Evolutionary conservation across 2,113 vertebrate genomes (phyloP).

Genomic region (Pangasianodon hypophthalmus): DNA sequence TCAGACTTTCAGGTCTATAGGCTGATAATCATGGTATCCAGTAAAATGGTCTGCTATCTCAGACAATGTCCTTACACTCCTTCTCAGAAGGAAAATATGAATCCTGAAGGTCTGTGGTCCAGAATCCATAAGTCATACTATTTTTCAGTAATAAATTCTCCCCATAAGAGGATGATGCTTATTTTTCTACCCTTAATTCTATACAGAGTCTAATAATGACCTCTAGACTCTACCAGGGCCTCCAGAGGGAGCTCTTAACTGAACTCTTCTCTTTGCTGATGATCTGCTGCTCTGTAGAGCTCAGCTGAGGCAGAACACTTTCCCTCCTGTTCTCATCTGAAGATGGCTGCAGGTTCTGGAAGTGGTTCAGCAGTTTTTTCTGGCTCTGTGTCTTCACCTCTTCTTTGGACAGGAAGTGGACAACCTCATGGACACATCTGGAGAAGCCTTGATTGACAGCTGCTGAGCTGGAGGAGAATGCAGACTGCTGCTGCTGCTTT

Average conservation of each 20-base stretch:
- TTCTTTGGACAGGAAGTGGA: slow-evolving; percentile 49
- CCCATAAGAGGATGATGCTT: not conserved
- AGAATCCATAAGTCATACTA: not conserved
- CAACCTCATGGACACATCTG: slow-evolving; percentile 51
- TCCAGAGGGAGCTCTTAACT: slow-evolving; percentile 57
- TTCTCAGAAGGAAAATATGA: not conserved
- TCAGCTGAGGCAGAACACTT: slow-evolving; percentile 46
- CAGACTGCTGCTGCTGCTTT: slow-evolving; percentile 58
- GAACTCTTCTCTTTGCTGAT: slow-evolving; percentile 53
- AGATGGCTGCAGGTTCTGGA: slow-evolving; percentile 42
- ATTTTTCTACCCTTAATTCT: not conserved
- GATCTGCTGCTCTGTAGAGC: slow-evolving; percentile 46
- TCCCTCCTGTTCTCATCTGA: slow-evolving; percentile 54
- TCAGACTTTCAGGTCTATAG: not conserved
- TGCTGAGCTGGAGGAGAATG: slow-evolving; percentile 17
- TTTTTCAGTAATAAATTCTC: not conserved
- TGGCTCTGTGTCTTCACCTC: slow-evolving; percentile 41
- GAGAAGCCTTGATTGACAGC: slow-evolving; percentile 54
- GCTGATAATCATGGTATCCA: not conserved
- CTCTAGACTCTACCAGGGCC: slow-evolving; percentile 68
- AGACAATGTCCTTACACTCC: not conserved
- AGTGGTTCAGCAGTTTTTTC: slow-evolving; percentile 43
- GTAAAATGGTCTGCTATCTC: not conserved
- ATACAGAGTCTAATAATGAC: not conserved
- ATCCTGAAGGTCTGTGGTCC: too few species aligned